phyloP scores from a whole-genome alignment of 2,797 vertebrate species.

The Sitta carolinensis region DNA sequence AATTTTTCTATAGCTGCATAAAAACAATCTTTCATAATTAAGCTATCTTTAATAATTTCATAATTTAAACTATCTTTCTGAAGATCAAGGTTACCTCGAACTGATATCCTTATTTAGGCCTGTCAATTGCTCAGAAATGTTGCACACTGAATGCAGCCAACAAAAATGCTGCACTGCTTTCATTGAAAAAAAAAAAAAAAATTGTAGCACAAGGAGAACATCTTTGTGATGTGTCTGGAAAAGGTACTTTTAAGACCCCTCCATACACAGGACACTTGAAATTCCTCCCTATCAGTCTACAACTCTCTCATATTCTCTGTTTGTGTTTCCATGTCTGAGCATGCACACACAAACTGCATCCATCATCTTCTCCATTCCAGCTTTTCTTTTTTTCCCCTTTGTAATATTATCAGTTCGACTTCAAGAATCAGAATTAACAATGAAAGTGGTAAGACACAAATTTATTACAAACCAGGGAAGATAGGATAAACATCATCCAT shows the following conservation, averaged over 20 bases:
- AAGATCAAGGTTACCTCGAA: not conserved
- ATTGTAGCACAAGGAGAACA: not conserved
- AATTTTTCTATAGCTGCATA: not conserved
- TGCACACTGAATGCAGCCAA: not conserved
- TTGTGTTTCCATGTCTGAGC: too few relatives aligned
- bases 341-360: too few relatives aligned
- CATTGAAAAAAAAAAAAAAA: not conserved
- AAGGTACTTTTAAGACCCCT: too few relatives aligned
- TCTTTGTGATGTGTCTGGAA: rapidly evolving
- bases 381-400: not conserved
- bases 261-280: too few relatives aligned
- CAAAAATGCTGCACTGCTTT: not conserved
- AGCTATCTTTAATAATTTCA: too few relatives aligned
- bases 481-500: not conserved
- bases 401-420: not conserved
- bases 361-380: not conserved
- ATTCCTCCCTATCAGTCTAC: too few relatives aligned
- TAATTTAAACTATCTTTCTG: not conserved
- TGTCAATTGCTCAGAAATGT: not conserved
- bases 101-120: not conserved
- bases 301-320: too few relatives aligned
- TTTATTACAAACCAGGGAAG: not conserved
- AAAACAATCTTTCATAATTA: not conserved
- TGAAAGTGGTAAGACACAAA: not conserved
- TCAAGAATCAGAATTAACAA: not conserved